Percentiles rank a stretch among this genome's conserved stretches.
Conservation (phyloP, 1,140 invertebrate species). For the Elysia chlorotica region DNA sequence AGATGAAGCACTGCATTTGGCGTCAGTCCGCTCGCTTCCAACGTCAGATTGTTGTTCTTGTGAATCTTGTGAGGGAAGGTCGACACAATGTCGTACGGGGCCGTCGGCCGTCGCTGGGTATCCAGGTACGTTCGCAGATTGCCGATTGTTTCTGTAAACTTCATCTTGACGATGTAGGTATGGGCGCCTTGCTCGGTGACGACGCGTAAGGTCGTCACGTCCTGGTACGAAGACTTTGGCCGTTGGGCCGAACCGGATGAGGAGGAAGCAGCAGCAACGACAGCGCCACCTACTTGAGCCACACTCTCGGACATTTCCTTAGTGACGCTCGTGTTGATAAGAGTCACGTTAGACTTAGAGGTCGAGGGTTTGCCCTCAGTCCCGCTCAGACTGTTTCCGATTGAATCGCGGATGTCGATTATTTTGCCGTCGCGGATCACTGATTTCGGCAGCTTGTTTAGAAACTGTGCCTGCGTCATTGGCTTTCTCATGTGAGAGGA, state of each 20-base stretch:
- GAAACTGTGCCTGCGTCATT: constrained; percentile 52
- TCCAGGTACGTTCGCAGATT: constrained; percentile 53
- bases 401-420: constrained; percentile 54
- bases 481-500: no score
- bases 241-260: background rate
- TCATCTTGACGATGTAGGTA: constrained; percentile 61
- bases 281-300: background rate
- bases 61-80: constrained; percentile 49
- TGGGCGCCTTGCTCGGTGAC: constrained; percentile 55
- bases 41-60: constrained; percentile 38
- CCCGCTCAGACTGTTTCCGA: constrained; percentile 42
- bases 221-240: constrained; percentile 34
- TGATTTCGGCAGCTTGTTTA: constrained; percentile 53
- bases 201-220: constrained; percentile 56
- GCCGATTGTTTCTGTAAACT: constrained; percentile 52
- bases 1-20: constrained; percentile 58
- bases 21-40: constrained; percentile 50
- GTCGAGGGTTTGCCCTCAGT: background rate
- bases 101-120: constrained; percentile 34
- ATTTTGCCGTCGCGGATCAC: constrained; percentile 58
- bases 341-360: constrained; percentile 12
- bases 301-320: constrained; percentile 11
- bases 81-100: constrained; percentile 50
- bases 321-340: constrained; percentile 18
- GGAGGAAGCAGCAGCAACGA: constrained; percentile 5